Evolutionary conservation across 2,888 invertebrate species (phyloP).

Genomic region (Podotricha telesiphe): DNA sequence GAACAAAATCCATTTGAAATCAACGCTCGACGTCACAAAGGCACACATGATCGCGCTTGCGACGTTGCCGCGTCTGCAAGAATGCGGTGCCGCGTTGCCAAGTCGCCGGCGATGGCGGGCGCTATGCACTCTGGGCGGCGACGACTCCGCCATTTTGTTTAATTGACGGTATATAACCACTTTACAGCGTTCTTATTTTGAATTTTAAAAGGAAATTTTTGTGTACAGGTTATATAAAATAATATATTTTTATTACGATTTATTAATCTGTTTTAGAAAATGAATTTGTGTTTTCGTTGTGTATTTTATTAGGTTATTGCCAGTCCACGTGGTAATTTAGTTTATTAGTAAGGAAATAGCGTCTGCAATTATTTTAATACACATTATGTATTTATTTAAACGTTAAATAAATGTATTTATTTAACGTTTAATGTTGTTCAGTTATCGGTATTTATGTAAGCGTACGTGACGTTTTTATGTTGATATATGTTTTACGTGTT

Average conservation of each 20-base stretch:
- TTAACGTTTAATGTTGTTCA: conserved; percentile 16
- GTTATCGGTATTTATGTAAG: conserved; percentile 36
- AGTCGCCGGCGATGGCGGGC: too few species aligned
- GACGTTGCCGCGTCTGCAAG: conserved; percentile 74
- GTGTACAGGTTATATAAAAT: conserved; percentile 4
- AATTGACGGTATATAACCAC: conserved; percentile 47
- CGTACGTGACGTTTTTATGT: conserved; percentile 31
- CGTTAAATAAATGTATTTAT: conserved; percentile 4
- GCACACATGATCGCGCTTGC: conserved; percentile 58
- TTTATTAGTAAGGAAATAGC: background rate
- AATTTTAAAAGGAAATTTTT: conserved; percentile 36
- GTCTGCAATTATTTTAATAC: background rate
- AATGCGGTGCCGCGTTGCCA: conserved; percentile 78
- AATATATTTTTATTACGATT: background rate
- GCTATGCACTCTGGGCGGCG: conserved; percentile 76
- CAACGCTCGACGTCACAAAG: conserved; percentile 67
- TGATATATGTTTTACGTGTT: conserved; percentile 29
- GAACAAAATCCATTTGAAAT: conserved; percentile 14
- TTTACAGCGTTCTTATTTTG: conserved; percentile 46
- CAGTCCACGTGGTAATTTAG: conserved; percentile 4
- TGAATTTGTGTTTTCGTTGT: conserved; percentile 36
- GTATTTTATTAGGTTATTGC: background rate
- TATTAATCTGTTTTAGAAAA: conserved; percentile 12
- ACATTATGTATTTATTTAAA: conserved; percentile 1
- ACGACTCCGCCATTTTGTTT: conserved; percentile 68